phyloP scores from a whole-genome alignment of 2,113 vertebrate genomes.

The Lepisosteus osseus region DNA sequence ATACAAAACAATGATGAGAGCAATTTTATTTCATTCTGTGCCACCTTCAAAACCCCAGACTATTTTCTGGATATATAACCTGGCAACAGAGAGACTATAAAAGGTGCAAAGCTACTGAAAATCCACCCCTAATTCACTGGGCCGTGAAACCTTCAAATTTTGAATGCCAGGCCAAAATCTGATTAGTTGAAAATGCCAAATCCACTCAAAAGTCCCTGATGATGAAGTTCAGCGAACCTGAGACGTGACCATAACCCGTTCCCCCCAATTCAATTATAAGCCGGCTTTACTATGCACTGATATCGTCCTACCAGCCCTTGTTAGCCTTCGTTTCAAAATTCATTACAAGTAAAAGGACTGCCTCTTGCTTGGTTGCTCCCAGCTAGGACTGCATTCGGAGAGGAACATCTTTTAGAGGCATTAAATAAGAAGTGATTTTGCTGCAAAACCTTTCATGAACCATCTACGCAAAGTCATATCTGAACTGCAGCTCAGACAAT shows the following conservation, averaged over 20 bases:
- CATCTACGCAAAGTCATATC: conserved; percentile 6
- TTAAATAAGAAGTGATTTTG: conserved; percentile 5
- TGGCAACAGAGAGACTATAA: neutral
- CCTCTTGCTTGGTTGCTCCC: neutral
- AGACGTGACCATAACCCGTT: neutral
- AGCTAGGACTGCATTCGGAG: neutral
- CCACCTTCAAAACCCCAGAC: neutral
- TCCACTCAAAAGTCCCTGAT: conserved; percentile 1
- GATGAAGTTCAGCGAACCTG: neutral
- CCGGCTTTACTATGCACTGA: neutral
- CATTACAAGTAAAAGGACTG: neutral
- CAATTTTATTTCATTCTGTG: too few species aligned
- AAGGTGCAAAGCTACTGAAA: neutral
- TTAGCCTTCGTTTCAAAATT: conserved; percentile 7
- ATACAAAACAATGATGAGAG: too few species aligned
- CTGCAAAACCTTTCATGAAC: conserved; percentile 4
- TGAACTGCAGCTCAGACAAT: neutral
- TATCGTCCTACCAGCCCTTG: neutral
- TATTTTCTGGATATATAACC: neutral
- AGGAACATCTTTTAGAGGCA: neutral
- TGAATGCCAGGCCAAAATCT: conserved; percentile 1
- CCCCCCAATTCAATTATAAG: neutral
- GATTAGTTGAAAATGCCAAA: conserved; percentile 10
- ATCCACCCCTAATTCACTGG: neutral
- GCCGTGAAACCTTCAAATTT: neutral